Percentiles rank a stretch among this genome's conserved stretches.
Conservation (phyloP, 2,113 vertebrate genomes). For the Channa maculata region DNA sequence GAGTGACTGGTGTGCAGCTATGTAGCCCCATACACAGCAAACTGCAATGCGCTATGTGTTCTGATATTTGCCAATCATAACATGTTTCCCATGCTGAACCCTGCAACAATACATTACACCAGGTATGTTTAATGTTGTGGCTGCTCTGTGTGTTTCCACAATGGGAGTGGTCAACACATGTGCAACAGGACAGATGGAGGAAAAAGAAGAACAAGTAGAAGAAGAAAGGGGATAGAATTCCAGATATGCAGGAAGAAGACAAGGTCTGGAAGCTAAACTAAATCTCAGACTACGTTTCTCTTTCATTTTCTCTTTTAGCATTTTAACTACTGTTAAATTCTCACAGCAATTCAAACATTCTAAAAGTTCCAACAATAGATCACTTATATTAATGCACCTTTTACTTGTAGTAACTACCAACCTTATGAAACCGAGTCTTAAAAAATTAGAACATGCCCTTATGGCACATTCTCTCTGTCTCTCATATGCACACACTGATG, state of each 20-base stretch:
- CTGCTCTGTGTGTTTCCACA: not conserved
- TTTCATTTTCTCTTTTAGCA: not conserved
- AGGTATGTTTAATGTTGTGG: too few species aligned
- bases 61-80: too few species aligned
- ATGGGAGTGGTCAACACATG: conserved; percentile 49
- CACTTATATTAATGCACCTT: too few species aligned
- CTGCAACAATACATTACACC: too few species aligned
- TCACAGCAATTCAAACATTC: not conserved
- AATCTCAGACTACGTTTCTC: conserved; percentile 34
- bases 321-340: not conserved
- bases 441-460: not conserved
- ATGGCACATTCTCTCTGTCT: too few species aligned
- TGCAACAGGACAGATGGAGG: conserved; percentile 40
- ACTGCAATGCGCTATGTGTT: too few species aligned
- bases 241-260: conserved; percentile 70
- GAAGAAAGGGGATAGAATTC: conserved; percentile 53
- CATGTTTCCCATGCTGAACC: too few species aligned
- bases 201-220: conserved; percentile 17
- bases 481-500: not conserved
- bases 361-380: too few species aligned
- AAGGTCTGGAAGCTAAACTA: conserved; percentile 54
- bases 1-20: too few species aligned
- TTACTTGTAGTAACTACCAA: too few species aligned
- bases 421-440: not conserved
- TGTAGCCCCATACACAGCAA: too few species aligned